Base-by-base conservation (phyloP, 2,113 vertebrate genomes). In the Hystrix brachyura region DNA sequence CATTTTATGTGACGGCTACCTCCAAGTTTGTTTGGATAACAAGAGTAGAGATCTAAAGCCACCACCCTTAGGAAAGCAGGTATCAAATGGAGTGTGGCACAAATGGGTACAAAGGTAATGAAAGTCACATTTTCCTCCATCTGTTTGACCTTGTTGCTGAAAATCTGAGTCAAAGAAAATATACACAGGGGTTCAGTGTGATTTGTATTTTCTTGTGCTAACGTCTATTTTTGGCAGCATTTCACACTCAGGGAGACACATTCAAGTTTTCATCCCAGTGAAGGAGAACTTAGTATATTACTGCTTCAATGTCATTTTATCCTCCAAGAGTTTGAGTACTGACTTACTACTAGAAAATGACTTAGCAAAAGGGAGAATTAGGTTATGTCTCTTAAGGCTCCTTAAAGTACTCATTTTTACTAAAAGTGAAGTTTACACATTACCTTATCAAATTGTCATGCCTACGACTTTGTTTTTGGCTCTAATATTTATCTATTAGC, bases 381-480 rank as follows among this genome's bases (percentile, higher is more conserved):
- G 60, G 51, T 55, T 90, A 82, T 64, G 27, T 87, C 11, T 55
- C 38, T 80, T 62, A 57, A 74, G 60, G 1, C 11, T 80, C 53
- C 59, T 92, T 90, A 59, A 51, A 94, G 51, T 18, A 60, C n/a
- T 96, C 67, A 71, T 91, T 95, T 94, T 87, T 95, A 91, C 86
- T 86, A 51, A 92, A 94, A 95, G 57, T 93, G 12, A 81, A 88
- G 38, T 94, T 93, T 92, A 11, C 19, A 29, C 38, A 32, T 29
- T 92, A 79, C 64, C 60, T 53, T 38, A 57, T 80, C 18, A 57
- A 46, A 83, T 78, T 92, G 46, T 92, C 89, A 84, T 92, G 67
- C 69, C 48, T 60, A 34, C 90, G 5, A 83, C 78, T 90, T 84
- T 51, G 18, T 57, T 90, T 95, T 85, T 29, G 86, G 19, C 85